Percentiles rank a stretch among this genome's conserved stretches.
These are phyloP conservation scores for Patella vulgata DNA, from an alignment of 1,140 invertebrate species.

Conservation along the genomic window DNA sequence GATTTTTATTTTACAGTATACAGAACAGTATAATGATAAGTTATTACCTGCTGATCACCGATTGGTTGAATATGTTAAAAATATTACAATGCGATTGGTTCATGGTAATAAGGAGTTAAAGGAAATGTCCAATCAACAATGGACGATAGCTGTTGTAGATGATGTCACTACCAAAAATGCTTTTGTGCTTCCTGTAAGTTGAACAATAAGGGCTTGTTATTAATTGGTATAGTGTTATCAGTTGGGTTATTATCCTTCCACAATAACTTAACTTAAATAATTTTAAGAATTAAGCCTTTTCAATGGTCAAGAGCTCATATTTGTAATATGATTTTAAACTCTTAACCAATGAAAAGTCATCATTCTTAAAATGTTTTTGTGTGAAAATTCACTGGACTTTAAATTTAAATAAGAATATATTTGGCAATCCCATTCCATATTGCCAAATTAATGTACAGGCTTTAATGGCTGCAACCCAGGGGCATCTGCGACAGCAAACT, in stretches of 20 bases:
- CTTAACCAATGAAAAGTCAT: no score
- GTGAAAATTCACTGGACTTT: no score
- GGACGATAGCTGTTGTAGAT: constrained; percentile 69
- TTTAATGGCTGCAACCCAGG: no score
- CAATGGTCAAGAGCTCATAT: no score
- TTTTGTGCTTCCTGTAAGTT: constrained; percentile 70
- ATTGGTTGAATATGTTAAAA: constrained; percentile 59
- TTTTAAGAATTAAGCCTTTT: no score
- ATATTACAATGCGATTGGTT: constrained; percentile 63
- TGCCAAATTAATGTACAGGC: no score
- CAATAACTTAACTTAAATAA: no score
- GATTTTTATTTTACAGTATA: constrained; percentile 44
- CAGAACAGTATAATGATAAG: constrained; percentile 54
- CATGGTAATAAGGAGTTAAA: constrained; percentile 68
- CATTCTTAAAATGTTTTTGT: no score
- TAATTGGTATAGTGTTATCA: neutral
- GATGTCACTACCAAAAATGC: constrained; percentile 67
- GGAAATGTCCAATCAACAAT: constrained; percentile 65
- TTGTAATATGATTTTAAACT: no score
- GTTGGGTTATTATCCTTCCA: neutral
- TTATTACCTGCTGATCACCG: constrained; percentile 62
- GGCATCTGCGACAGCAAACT: no score
- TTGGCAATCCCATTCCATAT: no score
- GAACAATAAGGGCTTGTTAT: neutral
- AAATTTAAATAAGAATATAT: no score